Evolutionary conservation across 2,113 vertebrate genomes (phyloP), one percentile per base, ranked within the genome.

Genomic region (Herpetotheres cachinnans): DNA sequence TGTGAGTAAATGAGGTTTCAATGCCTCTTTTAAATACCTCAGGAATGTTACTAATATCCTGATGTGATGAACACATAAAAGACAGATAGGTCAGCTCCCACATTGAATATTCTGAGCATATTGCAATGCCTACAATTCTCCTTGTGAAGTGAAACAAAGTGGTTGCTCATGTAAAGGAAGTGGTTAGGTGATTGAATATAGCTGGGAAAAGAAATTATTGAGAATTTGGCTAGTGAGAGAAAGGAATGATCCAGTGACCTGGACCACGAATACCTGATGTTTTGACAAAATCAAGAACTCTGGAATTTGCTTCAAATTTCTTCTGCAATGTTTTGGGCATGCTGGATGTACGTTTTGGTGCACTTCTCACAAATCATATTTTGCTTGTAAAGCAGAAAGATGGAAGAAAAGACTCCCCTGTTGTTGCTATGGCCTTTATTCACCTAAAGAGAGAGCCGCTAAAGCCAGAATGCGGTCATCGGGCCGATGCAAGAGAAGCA

Each of bases 1-100:
- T 79, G 84, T 59, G 55, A 82, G 84, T 73, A 96, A 91, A 93
- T 82, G 93, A 93, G 88, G 46, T 82, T 86, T 89, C 84, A 74
- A 6, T 56, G 77, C 18, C 46, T 55, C 80, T 85, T 91, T 73
- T 85, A 86, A 74, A 89, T 86, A 85, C 32, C 50, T 50, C 49
- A 56, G 71, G 79, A 91, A 91, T 47, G 34, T 69, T 91, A 47
- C 72, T 86, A 46, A 80, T 86, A 62, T 47, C 56, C 62, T 1
- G 0, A n/a, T 59, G 34, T 27, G 71, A 71, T 25, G 84, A 93
- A 58, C 20, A 52, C 46, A 5, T 29, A 30, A 20, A 47, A 91
- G 84, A 69, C 40, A 55, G 74, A 58, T 32, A 6, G n/a, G 42
- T 82, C 74, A 56, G 76, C 56, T 93, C 46, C 36, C 52, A n/a